Percentiles rank a stretch among this genome's conserved stretches.
Conservation (phyloP, 2,888 invertebrate species). For the Hololepta plana region DNA sequence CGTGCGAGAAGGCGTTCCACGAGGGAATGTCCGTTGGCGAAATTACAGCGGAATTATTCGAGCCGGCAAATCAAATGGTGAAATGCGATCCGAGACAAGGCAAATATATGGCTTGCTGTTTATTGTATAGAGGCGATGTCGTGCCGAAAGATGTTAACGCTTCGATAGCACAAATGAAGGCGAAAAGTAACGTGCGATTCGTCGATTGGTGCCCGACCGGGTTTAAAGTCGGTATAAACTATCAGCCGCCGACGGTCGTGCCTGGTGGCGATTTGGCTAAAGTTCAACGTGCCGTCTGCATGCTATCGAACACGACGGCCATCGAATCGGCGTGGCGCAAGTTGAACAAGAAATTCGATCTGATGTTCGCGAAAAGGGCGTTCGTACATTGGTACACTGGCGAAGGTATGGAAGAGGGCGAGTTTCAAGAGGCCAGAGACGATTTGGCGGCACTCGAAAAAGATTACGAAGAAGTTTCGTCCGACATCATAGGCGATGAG, state of each 20-base stretch:
- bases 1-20: slow-evolving; percentile 53
- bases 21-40: slow-evolving; percentile 62
- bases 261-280: slow-evolving; percentile 62
- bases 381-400: slow-evolving; percentile 85
- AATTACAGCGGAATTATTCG: slow-evolving; percentile 78
- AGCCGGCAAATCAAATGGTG: slow-evolving; percentile 80
- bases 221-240: slow-evolving; percentile 53
- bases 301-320: slow-evolving; percentile 81
- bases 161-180: slow-evolving; percentile 62
- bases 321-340: slow-evolving; percentile 81
- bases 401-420: slow-evolving; percentile 68
- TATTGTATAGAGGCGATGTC: slow-evolving; percentile 78
- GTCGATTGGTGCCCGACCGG: slow-evolving; percentile 95
- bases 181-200: slow-evolving; percentile 61
- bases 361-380: slow-evolving; percentile 84
- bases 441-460: slow-evolving; percentile 55
- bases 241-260: slow-evolving; percentile 58
- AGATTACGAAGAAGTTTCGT: slow-evolving; percentile 58
- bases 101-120: slow-evolving; percentile 81
- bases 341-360: slow-evolving; percentile 83
- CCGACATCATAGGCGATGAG: slow-evolving; percentile 29
- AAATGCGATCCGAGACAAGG: slow-evolving; percentile 70
- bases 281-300: slow-evolving; percentile 75
- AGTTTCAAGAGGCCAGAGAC: slow-evolving; percentile 66
- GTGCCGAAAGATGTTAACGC: slow-evolving; percentile 79